phyloP scores from a whole-genome alignment of 2,888 invertebrate genomes.

The Chrysomela aeneicollis region DNA sequence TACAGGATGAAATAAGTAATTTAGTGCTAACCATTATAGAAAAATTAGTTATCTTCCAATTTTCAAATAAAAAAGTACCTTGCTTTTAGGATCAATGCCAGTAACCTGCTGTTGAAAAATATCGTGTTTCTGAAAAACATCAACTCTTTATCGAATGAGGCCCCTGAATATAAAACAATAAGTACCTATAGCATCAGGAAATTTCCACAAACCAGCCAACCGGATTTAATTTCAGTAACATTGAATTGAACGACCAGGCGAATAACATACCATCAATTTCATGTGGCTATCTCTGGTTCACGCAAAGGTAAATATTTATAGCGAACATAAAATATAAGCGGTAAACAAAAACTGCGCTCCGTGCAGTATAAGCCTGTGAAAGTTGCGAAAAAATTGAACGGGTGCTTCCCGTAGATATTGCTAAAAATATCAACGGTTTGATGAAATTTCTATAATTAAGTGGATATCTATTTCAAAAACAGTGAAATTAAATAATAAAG shows the following conservation, averaged over 20 bases:
- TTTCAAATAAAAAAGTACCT: no score
- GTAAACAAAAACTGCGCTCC: slow-evolving; percentile 27
- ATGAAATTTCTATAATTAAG: neutral
- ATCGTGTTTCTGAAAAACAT: no score
- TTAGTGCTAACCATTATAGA: no score
- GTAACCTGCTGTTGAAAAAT: no score
- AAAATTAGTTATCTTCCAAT: no score
- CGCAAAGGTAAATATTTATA: slow-evolving; percentile 24
- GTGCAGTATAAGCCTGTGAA: slow-evolving; percentile 22
- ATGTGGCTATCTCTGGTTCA: slow-evolving; percentile 18
- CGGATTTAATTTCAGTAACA: slow-evolving; percentile 19
- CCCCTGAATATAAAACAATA: neutral
- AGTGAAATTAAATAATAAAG: slow-evolving; percentile 4
- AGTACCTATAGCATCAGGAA: neutral
- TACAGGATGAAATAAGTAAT: no score
- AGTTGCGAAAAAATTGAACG: slow-evolving; percentile 12
- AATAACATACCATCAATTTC: slow-evolving; percentile 24
- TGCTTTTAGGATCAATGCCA: no score
- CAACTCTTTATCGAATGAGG: no score
- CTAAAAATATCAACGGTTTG: slow-evolving; percentile 11
- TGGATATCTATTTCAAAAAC: slow-evolving; percentile 7
- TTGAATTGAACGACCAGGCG: slow-evolving; percentile 11
- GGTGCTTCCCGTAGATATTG: slow-evolving; percentile 18
- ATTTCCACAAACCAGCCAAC: neutral
- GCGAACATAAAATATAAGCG: slow-evolving; percentile 11